phyloP scores from a whole-genome alignment of 92 coral and sea anemone genomes.

The Porites evermanni region DNA sequence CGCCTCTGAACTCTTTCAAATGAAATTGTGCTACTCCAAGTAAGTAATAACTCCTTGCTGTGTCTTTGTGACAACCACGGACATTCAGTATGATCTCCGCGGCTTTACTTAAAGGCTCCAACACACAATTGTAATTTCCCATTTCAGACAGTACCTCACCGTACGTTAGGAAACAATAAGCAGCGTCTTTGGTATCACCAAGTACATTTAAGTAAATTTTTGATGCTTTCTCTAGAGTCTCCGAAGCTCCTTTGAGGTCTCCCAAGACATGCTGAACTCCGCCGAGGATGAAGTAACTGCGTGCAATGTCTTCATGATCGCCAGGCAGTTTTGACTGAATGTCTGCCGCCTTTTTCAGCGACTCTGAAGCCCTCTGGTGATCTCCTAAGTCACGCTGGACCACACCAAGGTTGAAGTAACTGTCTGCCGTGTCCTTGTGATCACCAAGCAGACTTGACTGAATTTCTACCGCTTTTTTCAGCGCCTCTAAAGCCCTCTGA shows the following conservation, averaged over 20 bases:
- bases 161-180: slow-evolving; percentile 3
- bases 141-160: slow-evolving; percentile 7
- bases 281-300: neutral
- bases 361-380: neutral
- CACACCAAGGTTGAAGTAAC: no score
- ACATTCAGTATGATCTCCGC: neutral
- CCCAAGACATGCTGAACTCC: neutral
- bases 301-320: neutral
- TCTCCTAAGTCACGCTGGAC: no score
- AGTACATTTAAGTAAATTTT: neutral
- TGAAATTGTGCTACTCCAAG: neutral
- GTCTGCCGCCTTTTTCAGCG: neutral
- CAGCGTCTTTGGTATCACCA: slow-evolving; percentile 39
- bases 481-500: neutral
- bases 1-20: neutral
- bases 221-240: neutral
- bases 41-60: neutral
- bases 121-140: neutral
- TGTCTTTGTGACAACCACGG: neutral
- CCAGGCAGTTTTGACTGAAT: neutral
- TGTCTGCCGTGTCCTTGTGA: no score
- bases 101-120: neutral
- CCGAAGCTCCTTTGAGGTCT: neutral
- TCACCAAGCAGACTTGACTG: no score
- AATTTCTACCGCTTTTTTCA: neutral